These are phyloP conservation scores for Theocolax elegans DNA, from an alignment of 1,140 invertebrate species.

Conservation along the genomic window DNA sequence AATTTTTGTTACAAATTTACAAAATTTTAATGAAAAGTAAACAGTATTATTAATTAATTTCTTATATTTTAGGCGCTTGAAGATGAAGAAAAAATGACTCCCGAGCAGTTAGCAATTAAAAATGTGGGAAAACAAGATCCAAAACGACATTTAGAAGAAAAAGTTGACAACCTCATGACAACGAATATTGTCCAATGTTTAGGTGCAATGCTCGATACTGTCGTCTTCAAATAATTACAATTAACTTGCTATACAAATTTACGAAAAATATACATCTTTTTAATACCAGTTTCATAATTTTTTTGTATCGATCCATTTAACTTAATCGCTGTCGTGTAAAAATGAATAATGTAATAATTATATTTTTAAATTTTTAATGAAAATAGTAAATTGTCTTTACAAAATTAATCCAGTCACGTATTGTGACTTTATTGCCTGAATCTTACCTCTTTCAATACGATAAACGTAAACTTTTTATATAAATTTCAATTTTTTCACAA, in stretches of 20 bases:
- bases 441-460: constrained; percentile 15
- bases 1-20: constrained; percentile 29
- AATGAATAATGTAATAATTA: constrained; percentile 31
- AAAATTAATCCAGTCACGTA: constrained; percentile 44
- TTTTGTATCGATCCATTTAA: constrained; percentile 33
- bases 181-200: constrained; percentile 99
- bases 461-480: constrained; percentile 31
- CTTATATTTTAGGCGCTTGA: constrained; percentile 81
- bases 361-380: constrained; percentile 47
- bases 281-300: constrained; percentile 28
- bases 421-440: constrained; percentile 13
- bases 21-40: not conserved
- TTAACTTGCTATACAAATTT: constrained; percentile 38
- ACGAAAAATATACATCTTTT: constrained; percentile 50
- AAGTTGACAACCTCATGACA: constrained; percentile 97
- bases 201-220: constrained; percentile 98
- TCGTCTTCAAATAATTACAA: constrained; percentile 87
- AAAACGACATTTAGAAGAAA: constrained; percentile 99
- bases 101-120: constrained; percentile 98
- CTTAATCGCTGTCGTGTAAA: constrained; percentile 5
- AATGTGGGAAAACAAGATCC: constrained; percentile 99
- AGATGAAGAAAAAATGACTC: constrained; percentile 99
- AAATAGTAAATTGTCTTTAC: constrained; percentile 47
- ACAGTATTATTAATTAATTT: constrained; percentile 17
- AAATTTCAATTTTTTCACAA: too few relatives aligned